phyloP scores from a whole-genome alignment of 2,888 invertebrate species.

The Sycophila texana region DNA sequence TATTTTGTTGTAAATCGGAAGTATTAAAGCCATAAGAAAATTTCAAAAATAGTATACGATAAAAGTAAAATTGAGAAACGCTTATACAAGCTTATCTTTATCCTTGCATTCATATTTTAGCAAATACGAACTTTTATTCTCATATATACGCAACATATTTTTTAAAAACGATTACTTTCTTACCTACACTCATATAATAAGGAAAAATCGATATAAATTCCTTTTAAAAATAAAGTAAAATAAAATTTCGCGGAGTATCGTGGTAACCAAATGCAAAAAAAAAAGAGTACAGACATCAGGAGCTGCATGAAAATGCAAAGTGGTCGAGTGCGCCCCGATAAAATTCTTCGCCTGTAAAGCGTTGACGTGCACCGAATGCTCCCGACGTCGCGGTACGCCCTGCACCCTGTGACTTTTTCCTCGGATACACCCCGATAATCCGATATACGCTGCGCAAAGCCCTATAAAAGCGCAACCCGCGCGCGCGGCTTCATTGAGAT shows the following conservation, averaged over 20 bases:
- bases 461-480: too few species aligned
- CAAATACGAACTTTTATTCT: too few species aligned
- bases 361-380: constrained; percentile 73
- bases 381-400: constrained; percentile 56
- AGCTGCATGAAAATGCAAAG: constrained; percentile 67
- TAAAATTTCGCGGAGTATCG: background rate
- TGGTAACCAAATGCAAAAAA: background rate
- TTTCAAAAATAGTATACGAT: too few species aligned
- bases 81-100: too few species aligned
- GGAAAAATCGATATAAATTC: background rate
- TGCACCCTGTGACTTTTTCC: constrained; percentile 40
- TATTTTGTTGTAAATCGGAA: too few species aligned
- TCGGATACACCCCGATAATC: constrained; percentile 66
- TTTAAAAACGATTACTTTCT: background rate
- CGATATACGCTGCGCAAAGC: constrained; percentile 62
- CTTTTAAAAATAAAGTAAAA: background rate
- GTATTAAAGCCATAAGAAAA: too few species aligned
- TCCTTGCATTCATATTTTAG: too few species aligned
- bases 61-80: too few species aligned
- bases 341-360: constrained; percentile 73
- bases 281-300: constrained; percentile 14
- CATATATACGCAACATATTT: too few species aligned
- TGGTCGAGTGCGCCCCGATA: constrained; percentile 69
- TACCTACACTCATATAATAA: background rate
- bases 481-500: constrained; percentile 48